Conservation (phyloP, 2,888 invertebrate genomes). For the Orthosia incerta region DNA sequence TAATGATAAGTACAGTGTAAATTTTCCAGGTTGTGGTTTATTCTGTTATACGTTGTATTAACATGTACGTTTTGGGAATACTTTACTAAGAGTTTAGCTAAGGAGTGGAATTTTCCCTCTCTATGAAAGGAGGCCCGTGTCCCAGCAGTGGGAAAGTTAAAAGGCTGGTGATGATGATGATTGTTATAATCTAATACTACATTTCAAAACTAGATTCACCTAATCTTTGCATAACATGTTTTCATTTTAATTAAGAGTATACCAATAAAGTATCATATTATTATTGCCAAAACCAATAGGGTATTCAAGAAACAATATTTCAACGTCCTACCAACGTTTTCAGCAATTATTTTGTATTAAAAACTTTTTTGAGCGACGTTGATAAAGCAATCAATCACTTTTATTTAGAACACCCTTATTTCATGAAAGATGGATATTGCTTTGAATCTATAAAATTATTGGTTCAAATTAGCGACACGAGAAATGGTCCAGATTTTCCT, state of each 20-base stretch:
- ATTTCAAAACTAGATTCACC: not conserved
- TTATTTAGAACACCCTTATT: not conserved
- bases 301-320: slow-evolving; percentile 32
- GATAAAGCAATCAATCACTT: slow-evolving; percentile 43
- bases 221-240: not conserved
- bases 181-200: not conserved
- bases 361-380: slow-evolving; percentile 24
- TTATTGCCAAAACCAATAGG: not conserved
- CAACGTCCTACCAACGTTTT: slow-evolving; percentile 5
- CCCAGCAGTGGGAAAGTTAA: too few species aligned
- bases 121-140: too few species aligned
- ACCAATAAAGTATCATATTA: not conserved
- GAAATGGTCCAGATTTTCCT: too few species aligned
- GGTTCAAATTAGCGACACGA: too few species aligned
- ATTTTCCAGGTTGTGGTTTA: too few species aligned
- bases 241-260: not conserved
- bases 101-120: too few species aligned
- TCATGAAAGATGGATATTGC: not conserved
- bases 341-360: slow-evolving; percentile 7
- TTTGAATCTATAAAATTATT: not conserved
- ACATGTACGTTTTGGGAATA: too few species aligned
- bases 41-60: too few species aligned
- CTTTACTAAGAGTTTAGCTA: too few species aligned
- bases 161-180: too few species aligned
- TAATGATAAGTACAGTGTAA: too few species aligned